Base-by-base conservation (phyloP, 1,140 invertebrate species). In the Hypsibius dujardini region DNA sequence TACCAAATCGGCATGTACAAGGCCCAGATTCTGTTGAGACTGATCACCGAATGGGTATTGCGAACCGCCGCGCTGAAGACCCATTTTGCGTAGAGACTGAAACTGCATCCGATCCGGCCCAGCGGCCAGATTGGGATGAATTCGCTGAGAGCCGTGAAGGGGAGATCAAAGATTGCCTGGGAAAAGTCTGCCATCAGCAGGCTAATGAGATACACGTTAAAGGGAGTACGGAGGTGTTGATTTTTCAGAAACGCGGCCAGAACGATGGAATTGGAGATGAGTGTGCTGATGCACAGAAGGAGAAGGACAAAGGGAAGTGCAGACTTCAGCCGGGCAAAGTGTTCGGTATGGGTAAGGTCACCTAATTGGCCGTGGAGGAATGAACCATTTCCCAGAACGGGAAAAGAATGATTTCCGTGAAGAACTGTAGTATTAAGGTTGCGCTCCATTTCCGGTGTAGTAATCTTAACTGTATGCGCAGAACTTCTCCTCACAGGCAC, bases 1-100 rank as follows among this genome's bases (percentile, higher is more conserved):
- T 67, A 67, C 12, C 3, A 42, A 12, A 67, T 45, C 12, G 62
- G 62, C 12, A 12, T 15, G 62, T 15, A 67, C 42, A 67, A 67
- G 12, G 62, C 62, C 62, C 62, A 67, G 62, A 67, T 42, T 15
- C 62, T 12, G 62, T 67, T 67, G 3, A 67, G 45, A 67, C 62
- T 67, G 45, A 67, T 67, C 42, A 67, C 12, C 3, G 62, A 12
- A 67, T 67, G 62, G 12, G 62, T 67, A 67, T 67, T 67, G 45
- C 62, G 62, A 12, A 67, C 62, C 12, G 42, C 62, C 3, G 62
- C 62, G 3, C 3, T 7, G 45, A 15, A 67, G 12, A 67, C 62
- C 62, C 62, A 67, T 42, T 67, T 67, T 7, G 12, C 62, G 42
- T 67, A 67, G 12, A 67, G 62, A 42, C 42, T 67, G 45, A 67